These are phyloP conservation scores for Aporophyla lueneburgensis DNA, from an alignment of 2,888 invertebrate species.

Conservation along the genomic window DNA sequence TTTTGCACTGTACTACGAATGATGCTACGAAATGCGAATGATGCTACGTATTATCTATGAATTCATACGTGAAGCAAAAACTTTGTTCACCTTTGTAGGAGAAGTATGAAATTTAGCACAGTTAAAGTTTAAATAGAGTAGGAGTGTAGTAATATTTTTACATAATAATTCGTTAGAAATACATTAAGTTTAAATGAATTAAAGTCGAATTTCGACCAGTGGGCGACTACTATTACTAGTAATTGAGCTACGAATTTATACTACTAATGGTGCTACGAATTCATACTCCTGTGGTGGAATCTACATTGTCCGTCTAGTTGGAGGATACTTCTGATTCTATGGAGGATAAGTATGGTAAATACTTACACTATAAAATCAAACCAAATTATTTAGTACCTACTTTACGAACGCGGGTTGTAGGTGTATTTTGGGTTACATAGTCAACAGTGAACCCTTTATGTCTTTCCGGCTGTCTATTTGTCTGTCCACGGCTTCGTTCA, in stretches of 20 bases:
- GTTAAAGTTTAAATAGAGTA: too few species aligned
- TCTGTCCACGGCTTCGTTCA: background rate
- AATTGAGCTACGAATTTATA: background rate
- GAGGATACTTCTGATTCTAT: too few species aligned
- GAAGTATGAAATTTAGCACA: too few species aligned
- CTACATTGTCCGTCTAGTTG: too few species aligned
- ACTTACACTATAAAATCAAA: background rate
- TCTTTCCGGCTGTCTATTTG: background rate
- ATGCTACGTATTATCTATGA: too few species aligned
- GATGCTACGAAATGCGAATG: background rate
- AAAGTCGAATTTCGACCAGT: too few species aligned
- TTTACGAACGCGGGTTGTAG: background rate
- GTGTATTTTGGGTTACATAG: background rate
- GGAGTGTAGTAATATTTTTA: too few species aligned
- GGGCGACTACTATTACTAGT: background rate
- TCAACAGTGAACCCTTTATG: background rate
- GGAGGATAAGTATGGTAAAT: background rate
- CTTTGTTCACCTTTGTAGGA: too few species aligned
- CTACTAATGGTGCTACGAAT: background rate
- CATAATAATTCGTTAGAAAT: too few species aligned
- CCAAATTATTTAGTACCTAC: background rate
- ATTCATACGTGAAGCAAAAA: too few species aligned
- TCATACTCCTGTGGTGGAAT: background rate
- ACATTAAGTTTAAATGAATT: too few species aligned
- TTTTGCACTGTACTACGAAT: conserved; percentile 45